phyloP scores from a whole-genome alignment of 2,113 vertebrate species.

The Polyodon spathula region DNA sequence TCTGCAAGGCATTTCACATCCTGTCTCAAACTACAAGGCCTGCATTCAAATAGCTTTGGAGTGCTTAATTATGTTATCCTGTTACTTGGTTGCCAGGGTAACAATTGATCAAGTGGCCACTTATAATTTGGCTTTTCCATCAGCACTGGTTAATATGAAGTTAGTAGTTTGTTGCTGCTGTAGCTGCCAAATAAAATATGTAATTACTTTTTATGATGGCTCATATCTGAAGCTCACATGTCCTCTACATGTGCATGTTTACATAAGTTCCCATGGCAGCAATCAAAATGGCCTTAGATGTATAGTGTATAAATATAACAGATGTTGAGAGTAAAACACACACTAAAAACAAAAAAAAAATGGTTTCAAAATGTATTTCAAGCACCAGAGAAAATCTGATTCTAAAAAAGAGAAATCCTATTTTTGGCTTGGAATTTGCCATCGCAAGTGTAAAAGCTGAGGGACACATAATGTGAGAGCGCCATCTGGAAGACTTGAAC shows the following conservation, averaged over 20 bases:
- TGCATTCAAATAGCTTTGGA: slow-evolving; percentile 10
- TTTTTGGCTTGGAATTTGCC: not conserved
- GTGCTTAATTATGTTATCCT: slow-evolving; percentile 17
- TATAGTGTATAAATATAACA: too few species aligned
- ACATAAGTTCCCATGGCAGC: not conserved
- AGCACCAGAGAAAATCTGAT: not conserved
- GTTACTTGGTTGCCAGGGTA: slow-evolving; percentile 2
- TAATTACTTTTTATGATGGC: not conserved
- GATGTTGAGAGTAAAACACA: too few species aligned
- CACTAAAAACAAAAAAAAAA: too few species aligned
- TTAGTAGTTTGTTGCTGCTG: not conserved
- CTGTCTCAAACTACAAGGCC: slow-evolving; percentile 9
- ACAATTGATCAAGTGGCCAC: not conserved
- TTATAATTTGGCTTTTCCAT: not conserved
- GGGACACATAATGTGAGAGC: not conserved
- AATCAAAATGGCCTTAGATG: not conserved
- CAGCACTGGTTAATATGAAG: not conserved
- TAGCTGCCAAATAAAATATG: not conserved
- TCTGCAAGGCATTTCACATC: slow-evolving; percentile 11
- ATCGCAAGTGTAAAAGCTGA: not conserved
- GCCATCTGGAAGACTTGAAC: not conserved
- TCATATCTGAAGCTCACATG: not conserved
- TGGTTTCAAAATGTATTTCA: not conserved
- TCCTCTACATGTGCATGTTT: not conserved
- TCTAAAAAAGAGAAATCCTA: not conserved